These are phyloP conservation scores for Copidosoma aretas DNA, from an alignment of 2,888 invertebrate genomes.

Conservation along the genomic window DNA sequence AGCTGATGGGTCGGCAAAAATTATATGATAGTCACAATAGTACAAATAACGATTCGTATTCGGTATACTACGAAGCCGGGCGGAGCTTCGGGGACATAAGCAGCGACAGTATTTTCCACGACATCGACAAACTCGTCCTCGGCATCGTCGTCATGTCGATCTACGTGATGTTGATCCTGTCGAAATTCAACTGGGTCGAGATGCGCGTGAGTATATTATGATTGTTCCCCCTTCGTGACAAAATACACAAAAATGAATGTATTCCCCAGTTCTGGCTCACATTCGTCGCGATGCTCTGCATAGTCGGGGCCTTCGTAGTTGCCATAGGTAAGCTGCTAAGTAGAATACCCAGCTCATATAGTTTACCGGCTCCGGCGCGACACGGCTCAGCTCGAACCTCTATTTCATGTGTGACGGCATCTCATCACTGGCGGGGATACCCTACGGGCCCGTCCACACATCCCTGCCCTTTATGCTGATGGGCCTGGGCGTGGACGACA, in stretches of 20 bases:
- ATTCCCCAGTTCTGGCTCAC: constrained; percentile 70
- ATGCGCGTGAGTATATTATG: constrained; percentile 70
- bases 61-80: constrained; percentile 55
- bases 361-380: too few species aligned
- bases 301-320: constrained; percentile 76
- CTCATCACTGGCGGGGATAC: constrained; percentile 74
- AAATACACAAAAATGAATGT: too few species aligned
- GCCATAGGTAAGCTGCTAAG: too few species aligned
- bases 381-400: too few species aligned
- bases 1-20: constrained; percentile 25
- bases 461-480: constrained; percentile 82
- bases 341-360: too few species aligned
- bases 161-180: constrained; percentile 76
- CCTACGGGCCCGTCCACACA: constrained; percentile 83
- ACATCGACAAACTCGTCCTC: constrained; percentile 72
- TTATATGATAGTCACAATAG: constrained; percentile 11
- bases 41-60: constrained; percentile 35
- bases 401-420: too few species aligned
- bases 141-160: constrained; percentile 77
- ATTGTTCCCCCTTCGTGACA: too few species aligned
- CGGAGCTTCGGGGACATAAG: constrained; percentile 79
- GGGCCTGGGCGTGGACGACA: constrained; percentile 83
- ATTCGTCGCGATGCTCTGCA: constrained; percentile 73
- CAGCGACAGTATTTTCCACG: constrained; percentile 74
- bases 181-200: constrained; percentile 78